Percentiles rank a stretch among this genome's conserved stretches.
Conservation (phyloP, 2,797 vertebrate species). For the Gephyroberyx darwinii region DNA sequence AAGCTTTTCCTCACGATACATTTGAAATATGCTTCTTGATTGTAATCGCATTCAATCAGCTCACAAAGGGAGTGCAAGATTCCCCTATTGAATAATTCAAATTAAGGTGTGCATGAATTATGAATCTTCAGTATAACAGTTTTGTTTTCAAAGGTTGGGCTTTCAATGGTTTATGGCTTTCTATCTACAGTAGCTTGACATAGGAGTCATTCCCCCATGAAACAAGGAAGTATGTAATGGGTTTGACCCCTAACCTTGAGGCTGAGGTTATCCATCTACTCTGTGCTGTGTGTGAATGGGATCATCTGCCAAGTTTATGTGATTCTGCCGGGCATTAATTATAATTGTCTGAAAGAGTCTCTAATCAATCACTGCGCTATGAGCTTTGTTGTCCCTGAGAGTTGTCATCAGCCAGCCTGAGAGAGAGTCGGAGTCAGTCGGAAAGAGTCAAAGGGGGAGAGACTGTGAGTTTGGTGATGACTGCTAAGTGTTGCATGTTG, state of each 20-base stretch:
- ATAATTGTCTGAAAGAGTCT: constrained; percentile 63
- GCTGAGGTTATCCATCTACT: constrained; percentile 49
- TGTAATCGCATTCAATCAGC: constrained; percentile 34
- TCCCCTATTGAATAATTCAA: constrained; percentile 42
- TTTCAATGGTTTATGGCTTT: constrained; percentile 33
- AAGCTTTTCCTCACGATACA: not conserved
- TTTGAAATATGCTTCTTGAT: constrained; percentile 27
- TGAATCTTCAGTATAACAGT: constrained; percentile 9
- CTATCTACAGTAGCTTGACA: constrained; percentile 7
- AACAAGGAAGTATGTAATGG: constrained; percentile 50
- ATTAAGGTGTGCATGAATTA: constrained; percentile 28
- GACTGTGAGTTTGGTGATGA: constrained; percentile 58
- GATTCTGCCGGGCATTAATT: constrained; percentile 64
- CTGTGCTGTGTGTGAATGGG: constrained; percentile 21
- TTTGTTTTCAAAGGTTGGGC: constrained; percentile 29
- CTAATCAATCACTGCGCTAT: constrained; percentile 65
- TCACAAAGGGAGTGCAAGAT: constrained; percentile 19
- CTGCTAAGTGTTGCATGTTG: constrained; percentile 69
- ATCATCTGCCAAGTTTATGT: constrained; percentile 53
- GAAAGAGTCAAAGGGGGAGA: constrained; percentile 50
- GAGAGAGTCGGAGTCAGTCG: constrained; percentile 37
- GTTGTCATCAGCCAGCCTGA: constrained; percentile 51
- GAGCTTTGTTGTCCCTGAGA: constrained; percentile 66
- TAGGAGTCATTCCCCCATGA: constrained; percentile 27
- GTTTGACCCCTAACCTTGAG: constrained; percentile 56